These are phyloP conservation scores for Trinectes maculatus DNA, from an alignment of 2,113 vertebrate species.

Conservation along the genomic window DNA sequence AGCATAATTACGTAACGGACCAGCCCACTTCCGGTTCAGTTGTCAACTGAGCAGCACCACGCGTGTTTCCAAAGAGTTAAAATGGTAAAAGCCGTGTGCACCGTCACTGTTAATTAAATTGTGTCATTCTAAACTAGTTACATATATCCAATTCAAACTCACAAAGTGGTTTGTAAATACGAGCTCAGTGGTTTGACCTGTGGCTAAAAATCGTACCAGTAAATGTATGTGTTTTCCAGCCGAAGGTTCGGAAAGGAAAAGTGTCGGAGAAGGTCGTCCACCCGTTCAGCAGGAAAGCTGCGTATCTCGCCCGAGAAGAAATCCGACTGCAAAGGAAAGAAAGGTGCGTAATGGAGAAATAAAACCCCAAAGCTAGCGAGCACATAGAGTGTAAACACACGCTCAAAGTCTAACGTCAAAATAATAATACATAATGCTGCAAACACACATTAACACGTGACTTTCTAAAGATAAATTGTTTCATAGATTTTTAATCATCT, in stretches of 20 bases:
- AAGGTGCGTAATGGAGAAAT: conserved; percentile 61
- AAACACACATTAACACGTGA: no score
- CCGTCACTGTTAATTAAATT: background rate
- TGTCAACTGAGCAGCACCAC: conserved; percentile 56
- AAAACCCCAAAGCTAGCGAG: no score
- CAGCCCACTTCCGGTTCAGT: conserved; percentile 36
- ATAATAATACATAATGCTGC: no score
- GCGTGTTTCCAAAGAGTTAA: background rate
- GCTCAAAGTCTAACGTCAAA: no score
- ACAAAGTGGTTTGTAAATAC: accelerated
- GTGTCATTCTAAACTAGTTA: accelerated
- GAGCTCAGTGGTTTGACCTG: accelerated
- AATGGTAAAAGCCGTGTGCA: conserved; percentile 49
- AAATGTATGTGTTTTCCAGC: conserved; percentile 78
- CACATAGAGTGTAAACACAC: no score
- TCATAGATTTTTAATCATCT: no score
- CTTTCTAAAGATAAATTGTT: no score
- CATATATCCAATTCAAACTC: accelerated
- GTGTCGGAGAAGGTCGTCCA: conserved; percentile 86
- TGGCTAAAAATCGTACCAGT: no score
- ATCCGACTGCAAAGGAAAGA: conserved; percentile 89
- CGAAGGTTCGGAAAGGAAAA: conserved; percentile 86
- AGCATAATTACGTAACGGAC: conserved; percentile 27
- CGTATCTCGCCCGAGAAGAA: conserved; percentile 87
- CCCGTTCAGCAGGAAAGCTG: conserved; percentile 95